Conservation (phyloP, 2,797 vertebrate species). For the Limosa lapponica region DNA sequence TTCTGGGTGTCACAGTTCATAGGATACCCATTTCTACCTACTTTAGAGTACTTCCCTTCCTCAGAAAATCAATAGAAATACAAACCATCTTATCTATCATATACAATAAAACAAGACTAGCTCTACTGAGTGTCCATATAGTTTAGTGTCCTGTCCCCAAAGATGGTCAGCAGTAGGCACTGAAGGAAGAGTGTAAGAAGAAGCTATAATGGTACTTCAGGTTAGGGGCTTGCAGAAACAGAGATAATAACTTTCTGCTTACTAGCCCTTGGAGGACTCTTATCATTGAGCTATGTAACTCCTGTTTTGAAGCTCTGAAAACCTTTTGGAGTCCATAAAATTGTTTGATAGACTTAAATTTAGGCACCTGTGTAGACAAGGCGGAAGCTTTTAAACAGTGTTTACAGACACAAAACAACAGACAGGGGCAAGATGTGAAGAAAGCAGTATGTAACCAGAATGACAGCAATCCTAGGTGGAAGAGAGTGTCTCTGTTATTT, state of each 20-base stretch:
- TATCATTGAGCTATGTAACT: background rate
- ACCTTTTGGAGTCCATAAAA: background rate
- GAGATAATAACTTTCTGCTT: background rate
- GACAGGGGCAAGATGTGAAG: background rate
- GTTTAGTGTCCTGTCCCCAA: background rate
- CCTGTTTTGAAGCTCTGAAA: background rate
- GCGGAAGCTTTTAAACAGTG: background rate
- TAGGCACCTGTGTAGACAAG: background rate
- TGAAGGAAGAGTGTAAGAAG: background rate
- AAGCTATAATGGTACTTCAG: background rate
- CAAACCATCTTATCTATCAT: background rate
- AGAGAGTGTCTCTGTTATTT: conserved; percentile 28
- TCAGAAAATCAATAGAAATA: background rate
- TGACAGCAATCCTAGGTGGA: background rate
- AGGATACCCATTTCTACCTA: background rate
- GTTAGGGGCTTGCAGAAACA: background rate
- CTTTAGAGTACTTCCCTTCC: background rate
- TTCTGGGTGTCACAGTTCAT: background rate
- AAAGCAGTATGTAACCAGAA: background rate
- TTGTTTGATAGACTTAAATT: background rate
- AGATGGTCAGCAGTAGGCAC: background rate
- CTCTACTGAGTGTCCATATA: background rate
- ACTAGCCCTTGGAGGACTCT: background rate
- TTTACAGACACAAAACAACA: background rate
- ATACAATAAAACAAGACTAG: background rate